Base-by-base conservation (phyloP, 2,888 invertebrate species). In the Amblyjoppa proteus region DNA sequence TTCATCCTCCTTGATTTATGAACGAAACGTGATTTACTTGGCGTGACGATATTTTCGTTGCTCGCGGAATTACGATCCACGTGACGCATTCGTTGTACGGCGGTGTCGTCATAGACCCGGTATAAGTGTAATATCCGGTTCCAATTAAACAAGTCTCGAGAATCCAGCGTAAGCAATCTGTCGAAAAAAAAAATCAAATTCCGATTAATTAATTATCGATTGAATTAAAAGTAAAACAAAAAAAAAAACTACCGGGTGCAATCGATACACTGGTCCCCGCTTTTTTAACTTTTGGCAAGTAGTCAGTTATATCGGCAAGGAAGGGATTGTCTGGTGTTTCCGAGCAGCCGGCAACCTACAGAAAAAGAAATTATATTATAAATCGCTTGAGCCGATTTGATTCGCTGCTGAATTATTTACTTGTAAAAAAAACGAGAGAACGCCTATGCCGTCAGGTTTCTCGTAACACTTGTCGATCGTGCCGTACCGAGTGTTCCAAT, bases 11-110 rank as follows among this genome's bases (percentile, higher is more conserved):
- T 20, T 20, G 0, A 20, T 20, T 20, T 20, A 20, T 20, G 20
- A 20, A 20, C 20, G 20, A 20, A 20, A 20, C 20, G 20, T 20
- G 20, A 20, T 20, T 20, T 87, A 91, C 92, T 84, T 92, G 92
- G 51, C 77, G 81, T 9, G 87, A 64, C 2, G 92, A 91, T 75
- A 92, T 91, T 87, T 79, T 89, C 70, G 91, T 88, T 5, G 90
- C 83, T 2, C 86, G 80, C 0, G 92, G 89, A 9, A 91, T 41
- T 9, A 92, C 81, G 25, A 92, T 91, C 92, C 92, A 92, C 71
- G 87, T 89, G 1, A 89, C 92, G 53, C 92, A 92, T 80, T 92
- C 92, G 25, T 75, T 41, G 73, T 88, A 92, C 0, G 92, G 92
- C 3, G 81, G 69, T 41, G 84, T 87, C 0, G 92, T 92, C 0